Base-by-base conservation (phyloP, 2,888 invertebrate genomes). In the Tenthredo distinguenda region DNA sequence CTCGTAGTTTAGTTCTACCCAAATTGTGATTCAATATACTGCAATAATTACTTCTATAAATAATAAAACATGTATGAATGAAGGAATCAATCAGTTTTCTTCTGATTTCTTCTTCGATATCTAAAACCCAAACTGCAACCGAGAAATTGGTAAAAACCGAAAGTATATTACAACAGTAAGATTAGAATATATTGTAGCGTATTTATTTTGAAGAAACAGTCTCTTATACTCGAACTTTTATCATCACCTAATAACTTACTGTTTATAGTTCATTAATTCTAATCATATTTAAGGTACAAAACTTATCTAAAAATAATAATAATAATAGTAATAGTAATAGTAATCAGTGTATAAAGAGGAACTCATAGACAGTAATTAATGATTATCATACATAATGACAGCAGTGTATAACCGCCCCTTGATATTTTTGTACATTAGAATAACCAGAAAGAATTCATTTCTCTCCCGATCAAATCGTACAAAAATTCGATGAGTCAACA, bases 261-360 rank as follows among this genome's bases (percentile, higher is more conserved):
- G 55, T n/a, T 55, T 18, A 26, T 21, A 21, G 26, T 26, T 62
- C 21, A 26, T 62, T 34, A 18, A 34, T 3, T 68, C 15, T 31
- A 34, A 34, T 68, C 18, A 68, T 34, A 26, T 68, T 12, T 34
- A 68, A 26, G 34, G 68, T 68, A 68, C 12, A 74, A 74, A 74
- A 74, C 9, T 82, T 86, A 55, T 85, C 79, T 31, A 18, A 10
- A 77, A 50, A 77, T 18, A 26, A 31, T 50, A 31, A 77, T 77
- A n/a, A n/a, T 43, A 72, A 40, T 40, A 43, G 9, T 43, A 74
- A 40, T 40, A 43, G 9, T 43, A 74, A 74, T 43, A 55, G 55
- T 55, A 55, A 55, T n/a, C 55, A 10, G 21, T 74, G 43, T 74
- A 74, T 74, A 77, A 55, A 77, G 34, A 77, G 77, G 77, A 77